phyloP scores from a whole-genome alignment of 2,888 invertebrate species.

The Drosophila fulvimacula region DNA sequence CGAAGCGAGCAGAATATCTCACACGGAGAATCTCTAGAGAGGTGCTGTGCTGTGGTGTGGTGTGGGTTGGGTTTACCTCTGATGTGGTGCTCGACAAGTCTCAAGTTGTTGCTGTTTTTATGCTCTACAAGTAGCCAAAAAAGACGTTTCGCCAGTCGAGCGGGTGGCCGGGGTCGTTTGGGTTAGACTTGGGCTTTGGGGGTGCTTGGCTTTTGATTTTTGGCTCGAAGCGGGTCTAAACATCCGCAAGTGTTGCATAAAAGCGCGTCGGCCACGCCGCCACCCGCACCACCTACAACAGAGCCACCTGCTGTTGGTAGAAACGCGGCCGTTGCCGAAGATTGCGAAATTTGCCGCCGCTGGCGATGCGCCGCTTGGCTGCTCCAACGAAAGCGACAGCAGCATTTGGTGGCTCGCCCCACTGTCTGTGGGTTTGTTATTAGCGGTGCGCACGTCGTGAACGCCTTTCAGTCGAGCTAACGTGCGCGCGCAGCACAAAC shows the following conservation, averaged over 20 bases:
- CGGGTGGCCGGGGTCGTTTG: slow-evolving; percentile 24
- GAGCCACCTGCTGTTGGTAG: slow-evolving; percentile 6
- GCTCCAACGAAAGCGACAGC: slow-evolving; percentile 65
- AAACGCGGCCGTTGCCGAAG: slow-evolving; percentile 35
- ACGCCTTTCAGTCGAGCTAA: slow-evolving; percentile 73
- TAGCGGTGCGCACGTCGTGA: slow-evolving; percentile 58
- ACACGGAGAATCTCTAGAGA: slow-evolving; percentile 47
- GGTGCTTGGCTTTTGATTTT: slow-evolving; percentile 2
- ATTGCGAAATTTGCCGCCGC: slow-evolving; percentile 65
- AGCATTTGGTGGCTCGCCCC: slow-evolving; percentile 22
- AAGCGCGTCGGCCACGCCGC: slow-evolving; percentile 47
- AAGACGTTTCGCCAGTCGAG: slow-evolving; percentile 22
- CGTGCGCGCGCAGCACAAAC: slow-evolving; percentile 68
- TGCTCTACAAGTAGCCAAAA: slow-evolving; percentile 3
- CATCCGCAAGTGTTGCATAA: slow-evolving; percentile 68
- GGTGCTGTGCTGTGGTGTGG: slow-evolving; percentile 3
- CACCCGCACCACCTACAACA: slow-evolving; percentile 6
- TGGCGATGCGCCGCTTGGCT: slow-evolving; percentile 77
- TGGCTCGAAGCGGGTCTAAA: slow-evolving; percentile 36
- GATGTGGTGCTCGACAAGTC: slow-evolving; percentile 5
- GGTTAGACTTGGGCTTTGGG: background rate
- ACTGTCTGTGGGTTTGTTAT: slow-evolving; percentile 55
- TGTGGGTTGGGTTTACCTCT: background rate
- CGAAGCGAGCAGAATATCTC: slow-evolving; percentile 71
- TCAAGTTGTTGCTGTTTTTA: background rate